Percentiles rank a stretch among this genome's conserved stretches.
These are phyloP conservation scores for Glaucopsyche alexis DNA, from an alignment of 2,888 invertebrate genomes.

Conservation along the genomic window DNA sequence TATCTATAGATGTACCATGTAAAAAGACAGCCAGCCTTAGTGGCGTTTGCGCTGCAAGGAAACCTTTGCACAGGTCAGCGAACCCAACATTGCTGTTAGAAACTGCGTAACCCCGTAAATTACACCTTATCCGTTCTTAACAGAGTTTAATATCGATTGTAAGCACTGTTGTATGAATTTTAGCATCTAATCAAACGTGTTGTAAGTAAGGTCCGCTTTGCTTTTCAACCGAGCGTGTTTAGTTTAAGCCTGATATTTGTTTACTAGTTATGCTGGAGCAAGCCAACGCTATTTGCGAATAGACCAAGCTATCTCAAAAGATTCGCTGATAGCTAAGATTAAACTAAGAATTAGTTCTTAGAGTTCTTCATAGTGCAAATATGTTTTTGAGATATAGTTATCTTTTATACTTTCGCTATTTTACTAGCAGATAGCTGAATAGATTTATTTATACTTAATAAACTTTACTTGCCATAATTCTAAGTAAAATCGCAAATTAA, in stretches of 20 bases:
- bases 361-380: conserved; percentile 33
- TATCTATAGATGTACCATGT: conserved; percentile 41
- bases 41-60: conserved; percentile 55
- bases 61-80: conserved; percentile 59
- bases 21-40: conserved; percentile 47
- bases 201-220: conserved; percentile 41
- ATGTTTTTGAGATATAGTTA: background rate
- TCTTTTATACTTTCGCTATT: background rate
- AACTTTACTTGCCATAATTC: no score
- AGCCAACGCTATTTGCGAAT: conserved; percentile 58
- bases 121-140: conserved; percentile 38
- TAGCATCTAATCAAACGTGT: conserved; percentile 67
- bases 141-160: conserved; percentile 38
- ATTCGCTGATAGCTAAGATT: conserved; percentile 57
- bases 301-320: conserved; percentile 57
- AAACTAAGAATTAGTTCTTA: conserved; percentile 45
- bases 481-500: no score
- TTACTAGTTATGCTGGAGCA: conserved; percentile 43
- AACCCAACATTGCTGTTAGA: conserved; percentile 58
- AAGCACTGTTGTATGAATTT: conserved; percentile 41
- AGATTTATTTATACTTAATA: no score
- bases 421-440: background rate
- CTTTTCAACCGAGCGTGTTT: conserved; percentile 38
- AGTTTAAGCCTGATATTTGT: conserved; percentile 42
- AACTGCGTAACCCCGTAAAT: conserved; percentile 39